These are phyloP conservation scores for Melospiza georgiana DNA, from an alignment of 2,113 vertebrate species.

Conservation along the genomic window DNA sequence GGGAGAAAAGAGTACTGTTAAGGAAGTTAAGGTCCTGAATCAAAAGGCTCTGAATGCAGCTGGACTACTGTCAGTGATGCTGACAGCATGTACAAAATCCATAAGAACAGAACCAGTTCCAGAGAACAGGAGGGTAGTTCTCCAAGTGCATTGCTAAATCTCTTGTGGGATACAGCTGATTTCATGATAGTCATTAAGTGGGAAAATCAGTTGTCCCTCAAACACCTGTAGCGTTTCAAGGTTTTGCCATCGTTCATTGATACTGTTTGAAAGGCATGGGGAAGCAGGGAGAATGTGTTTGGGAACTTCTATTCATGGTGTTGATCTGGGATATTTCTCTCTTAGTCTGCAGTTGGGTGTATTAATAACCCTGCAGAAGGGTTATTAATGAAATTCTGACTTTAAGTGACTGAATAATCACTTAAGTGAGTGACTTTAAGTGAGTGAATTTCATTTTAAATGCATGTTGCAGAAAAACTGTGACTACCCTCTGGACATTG, in stretches of 20 bases:
- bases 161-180: not conserved
- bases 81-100: not conserved
- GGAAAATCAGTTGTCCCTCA: not conserved
- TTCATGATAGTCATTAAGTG: not conserved
- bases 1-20: not conserved
- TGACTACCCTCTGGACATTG: not conserved
- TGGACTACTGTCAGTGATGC: not conserved
- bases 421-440: not conserved
- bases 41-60: not conserved
- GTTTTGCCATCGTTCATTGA: not conserved
- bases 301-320: not conserved
- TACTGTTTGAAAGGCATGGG: not conserved
- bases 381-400: not conserved
- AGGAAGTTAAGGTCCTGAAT: not conserved
- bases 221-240: not conserved
- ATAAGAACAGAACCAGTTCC: not conserved
- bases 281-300: not conserved
- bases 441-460: not conserved
- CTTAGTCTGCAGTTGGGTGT: not conserved
- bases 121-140: not conserved
- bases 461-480: not conserved
- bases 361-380: too few relatives aligned
- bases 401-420: not conserved
- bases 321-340: not conserved
- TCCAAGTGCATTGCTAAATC: not conserved